Conservation (phyloP, 2,113 vertebrate species). For the Phalacrocorax aristotelis region DNA sequence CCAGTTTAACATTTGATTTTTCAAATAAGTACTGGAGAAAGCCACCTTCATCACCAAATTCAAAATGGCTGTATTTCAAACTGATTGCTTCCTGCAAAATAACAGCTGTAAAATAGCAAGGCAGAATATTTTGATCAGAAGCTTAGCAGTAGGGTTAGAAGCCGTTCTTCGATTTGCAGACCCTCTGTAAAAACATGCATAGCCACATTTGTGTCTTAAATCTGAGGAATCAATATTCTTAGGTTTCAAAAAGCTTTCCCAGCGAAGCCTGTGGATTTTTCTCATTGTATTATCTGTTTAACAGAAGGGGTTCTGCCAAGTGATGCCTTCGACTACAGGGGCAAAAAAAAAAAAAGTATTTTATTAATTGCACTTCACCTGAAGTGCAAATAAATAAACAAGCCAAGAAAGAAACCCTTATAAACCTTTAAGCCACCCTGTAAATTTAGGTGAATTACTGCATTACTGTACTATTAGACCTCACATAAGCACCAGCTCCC, state of each 20-base stretch:
- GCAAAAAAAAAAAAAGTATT: background rate
- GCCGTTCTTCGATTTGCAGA: background rate
- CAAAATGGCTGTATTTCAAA: conserved; percentile 28
- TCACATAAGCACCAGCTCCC: background rate
- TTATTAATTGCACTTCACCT: background rate
- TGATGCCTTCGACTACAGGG: background rate
- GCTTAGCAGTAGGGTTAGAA: background rate
- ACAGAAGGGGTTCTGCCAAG: background rate
- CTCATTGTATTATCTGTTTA: background rate
- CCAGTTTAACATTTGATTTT: background rate
- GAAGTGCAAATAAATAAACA: background rate
- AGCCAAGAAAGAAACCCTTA: background rate
- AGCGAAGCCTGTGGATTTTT: background rate
- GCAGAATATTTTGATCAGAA: background rate
- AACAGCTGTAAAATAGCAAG: background rate
- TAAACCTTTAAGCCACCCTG: background rate
- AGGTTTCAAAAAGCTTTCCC: background rate
- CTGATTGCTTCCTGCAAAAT: background rate
- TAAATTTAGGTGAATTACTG: background rate
- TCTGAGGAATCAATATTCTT: background rate
- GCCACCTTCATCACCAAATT: background rate
- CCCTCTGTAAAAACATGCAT: background rate
- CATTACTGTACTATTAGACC: background rate
- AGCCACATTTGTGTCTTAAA: background rate
- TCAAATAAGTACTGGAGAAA: background rate